Percentiles rank a stretch among this genome's conserved stretches.
Evolutionary conservation across 2,888 invertebrate genomes (phyloP).

Genomic region (Stramonita haemastoma): DNA sequence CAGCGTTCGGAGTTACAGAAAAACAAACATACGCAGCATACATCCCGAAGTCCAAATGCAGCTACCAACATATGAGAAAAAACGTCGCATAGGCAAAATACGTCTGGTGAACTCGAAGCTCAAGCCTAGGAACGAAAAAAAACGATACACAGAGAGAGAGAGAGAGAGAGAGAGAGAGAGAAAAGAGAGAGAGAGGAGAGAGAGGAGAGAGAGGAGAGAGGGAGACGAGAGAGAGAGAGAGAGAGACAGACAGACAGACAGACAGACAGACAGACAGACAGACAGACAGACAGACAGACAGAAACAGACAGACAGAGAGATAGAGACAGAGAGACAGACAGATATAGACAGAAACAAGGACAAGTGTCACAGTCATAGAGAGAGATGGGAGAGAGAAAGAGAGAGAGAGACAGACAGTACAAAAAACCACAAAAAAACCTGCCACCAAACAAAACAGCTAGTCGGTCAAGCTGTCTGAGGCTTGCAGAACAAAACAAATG

Average conservation of each 20-base stretch:
- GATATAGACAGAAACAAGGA: background rate
- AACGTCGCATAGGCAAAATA: too few species aligned
- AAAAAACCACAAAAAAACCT: background rate
- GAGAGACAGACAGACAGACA: background rate
- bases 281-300: slow-evolving; percentile 7
- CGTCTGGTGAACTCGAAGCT: too few species aligned
- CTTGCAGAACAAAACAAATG: background rate
- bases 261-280: background rate
- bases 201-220: background rate
- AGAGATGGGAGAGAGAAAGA: background rate
- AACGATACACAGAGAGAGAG: too few species aligned
- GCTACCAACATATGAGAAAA: too few species aligned
- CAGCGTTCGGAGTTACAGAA: too few species aligned
- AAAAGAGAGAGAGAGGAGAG: background rate
- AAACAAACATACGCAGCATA: too few species aligned
- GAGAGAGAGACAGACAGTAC: background rate
- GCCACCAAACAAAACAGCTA: background rate
- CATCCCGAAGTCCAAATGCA: too few species aligned
- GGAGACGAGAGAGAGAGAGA: background rate
- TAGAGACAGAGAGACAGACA: background rate
- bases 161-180: too few species aligned
- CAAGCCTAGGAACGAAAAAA: too few species aligned
- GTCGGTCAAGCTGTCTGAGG: background rate
- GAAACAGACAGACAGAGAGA: background rate
- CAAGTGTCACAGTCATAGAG: background rate